phyloP scores from a whole-genome alignment of 2,113 vertebrate species.

The Gymnocephalus cernua region DNA sequence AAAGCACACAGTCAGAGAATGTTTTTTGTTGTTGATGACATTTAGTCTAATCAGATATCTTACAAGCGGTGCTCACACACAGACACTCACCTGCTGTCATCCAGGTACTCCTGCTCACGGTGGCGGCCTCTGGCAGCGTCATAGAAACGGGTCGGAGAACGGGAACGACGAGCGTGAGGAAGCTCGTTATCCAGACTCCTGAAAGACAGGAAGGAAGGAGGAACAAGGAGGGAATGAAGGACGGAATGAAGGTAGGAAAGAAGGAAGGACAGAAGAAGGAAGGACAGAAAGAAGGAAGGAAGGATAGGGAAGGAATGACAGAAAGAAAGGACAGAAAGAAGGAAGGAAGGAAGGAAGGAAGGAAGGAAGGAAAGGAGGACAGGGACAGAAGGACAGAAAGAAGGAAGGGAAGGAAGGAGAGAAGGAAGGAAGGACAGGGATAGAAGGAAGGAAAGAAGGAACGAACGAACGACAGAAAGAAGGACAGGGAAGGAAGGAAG shows the following conservation, averaged over 20 bases:
- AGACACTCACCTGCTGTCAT: conserved; percentile 83
- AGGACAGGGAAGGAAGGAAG: not conserved
- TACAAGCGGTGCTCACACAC: not conserved
- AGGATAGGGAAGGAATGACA: too few species aligned
- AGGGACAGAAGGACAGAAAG: too few species aligned
- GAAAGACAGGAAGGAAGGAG: conserved; percentile 29
- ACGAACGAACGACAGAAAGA: too few species aligned
- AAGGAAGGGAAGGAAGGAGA: too few species aligned
- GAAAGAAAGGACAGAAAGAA: too few species aligned
- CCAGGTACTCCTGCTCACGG: conserved; percentile 79
- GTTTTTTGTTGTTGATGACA: not conserved
- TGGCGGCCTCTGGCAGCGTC: conserved; percentile 88
- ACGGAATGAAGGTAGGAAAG: not conserved
- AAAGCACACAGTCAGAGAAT: not conserved
- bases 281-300: not conserved
- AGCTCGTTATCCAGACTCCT: conserved; percentile 99
- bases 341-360: too few species aligned
- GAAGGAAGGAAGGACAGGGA: too few species aligned
- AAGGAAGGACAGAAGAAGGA: conserved; percentile 7
- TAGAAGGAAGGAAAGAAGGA: too few species aligned
- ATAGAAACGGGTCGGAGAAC: conserved; percentile 94
- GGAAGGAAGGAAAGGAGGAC: too few species aligned
- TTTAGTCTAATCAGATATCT: not conserved
- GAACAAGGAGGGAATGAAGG: not conserved
- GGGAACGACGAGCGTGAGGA: conserved; percentile 92